Conservation (phyloP, 2,113 vertebrate genomes). For the Onychorhynchus coronatus region DNA sequence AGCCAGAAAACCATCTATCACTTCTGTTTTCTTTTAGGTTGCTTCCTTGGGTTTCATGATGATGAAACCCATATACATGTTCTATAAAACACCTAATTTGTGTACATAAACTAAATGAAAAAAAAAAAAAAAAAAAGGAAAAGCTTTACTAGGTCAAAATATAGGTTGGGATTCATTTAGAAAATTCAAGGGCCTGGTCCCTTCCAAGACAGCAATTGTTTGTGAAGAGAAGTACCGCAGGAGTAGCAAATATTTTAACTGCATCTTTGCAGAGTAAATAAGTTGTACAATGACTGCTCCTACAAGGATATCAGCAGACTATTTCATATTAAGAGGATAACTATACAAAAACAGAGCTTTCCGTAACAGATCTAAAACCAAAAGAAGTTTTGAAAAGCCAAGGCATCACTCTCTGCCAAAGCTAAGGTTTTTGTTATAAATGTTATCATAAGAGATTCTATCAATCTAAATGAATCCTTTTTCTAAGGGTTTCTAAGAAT, state of each 20-base stretch:
- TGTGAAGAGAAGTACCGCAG: background rate
- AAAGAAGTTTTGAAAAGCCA: background rate
- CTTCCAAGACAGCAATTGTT: background rate
- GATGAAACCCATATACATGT: background rate
- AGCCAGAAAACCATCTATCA: background rate
- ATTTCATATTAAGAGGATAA: background rate
- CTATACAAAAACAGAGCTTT: background rate
- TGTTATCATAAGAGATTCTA: background rate
- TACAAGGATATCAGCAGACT: background rate
- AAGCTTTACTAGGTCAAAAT: background rate
- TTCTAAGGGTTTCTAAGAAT: no score
- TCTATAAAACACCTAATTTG: background rate
- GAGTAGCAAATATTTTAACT: background rate
- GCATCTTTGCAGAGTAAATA: background rate
- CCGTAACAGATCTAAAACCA: background rate
- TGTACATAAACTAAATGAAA: background rate
- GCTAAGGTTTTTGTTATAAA: background rate
- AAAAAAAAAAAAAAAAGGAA: background rate
- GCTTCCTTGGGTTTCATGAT: background rate
- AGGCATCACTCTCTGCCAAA: background rate
- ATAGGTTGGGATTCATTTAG: background rate
- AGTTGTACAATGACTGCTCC: background rate
- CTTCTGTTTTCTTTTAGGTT: background rate
- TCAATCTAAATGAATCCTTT: background rate
- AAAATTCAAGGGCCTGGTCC: background rate